Percentiles rank a stretch among this genome's conserved stretches.
Conservation (phyloP, 1,140 invertebrate genomes). For the Neodiprion pinetum region DNA sequence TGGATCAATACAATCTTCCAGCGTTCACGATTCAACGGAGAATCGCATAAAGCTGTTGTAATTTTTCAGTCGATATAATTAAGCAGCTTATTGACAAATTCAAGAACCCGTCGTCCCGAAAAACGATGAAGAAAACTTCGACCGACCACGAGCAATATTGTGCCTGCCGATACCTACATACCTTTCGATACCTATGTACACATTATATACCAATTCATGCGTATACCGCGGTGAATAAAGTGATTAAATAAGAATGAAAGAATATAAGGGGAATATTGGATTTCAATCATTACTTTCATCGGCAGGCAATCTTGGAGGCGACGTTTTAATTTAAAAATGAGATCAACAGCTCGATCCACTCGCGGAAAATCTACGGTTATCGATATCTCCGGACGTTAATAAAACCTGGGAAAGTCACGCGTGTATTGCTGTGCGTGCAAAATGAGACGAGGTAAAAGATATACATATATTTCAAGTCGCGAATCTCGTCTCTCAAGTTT, state of each 20-base stretch:
- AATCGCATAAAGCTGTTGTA: too few relatives aligned
- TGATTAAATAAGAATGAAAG: background rate
- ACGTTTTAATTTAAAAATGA: conserved; percentile 1
- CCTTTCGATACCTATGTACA: background rate
- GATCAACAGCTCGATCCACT: background rate
- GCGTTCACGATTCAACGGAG: too few relatives aligned
- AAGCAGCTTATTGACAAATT: conserved; percentile 1
- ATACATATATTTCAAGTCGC: too few relatives aligned
- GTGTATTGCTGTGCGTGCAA: too few relatives aligned
- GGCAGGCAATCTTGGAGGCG: background rate
- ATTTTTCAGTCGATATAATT: background rate
- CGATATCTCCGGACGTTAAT: too few relatives aligned
- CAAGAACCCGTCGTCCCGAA: background rate
- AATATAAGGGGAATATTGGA: background rate
- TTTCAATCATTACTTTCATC: conserved; percentile 8
- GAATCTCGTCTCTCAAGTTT: too few relatives aligned
- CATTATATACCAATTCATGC: too few relatives aligned
- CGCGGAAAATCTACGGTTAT: too few relatives aligned
- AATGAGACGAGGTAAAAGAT: too few relatives aligned
- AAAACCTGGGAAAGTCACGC: too few relatives aligned
- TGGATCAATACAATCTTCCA: too few relatives aligned
- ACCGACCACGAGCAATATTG: background rate
- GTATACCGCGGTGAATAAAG: background rate
- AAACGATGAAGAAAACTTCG: background rate
- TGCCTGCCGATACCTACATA: background rate